phyloP scores from a whole-genome alignment of 2,113 vertebrate species.

The human region GRCh38 chr15:33947001-33947500 shows the following conservation, averaged over 20 bases:
- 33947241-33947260: rapidly evolving
- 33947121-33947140: background rate
- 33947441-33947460: background rate
- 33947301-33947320: background rate
- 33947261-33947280: background rate
- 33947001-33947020: background rate
- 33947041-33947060: background rate
- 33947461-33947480: background rate
- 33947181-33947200: background rate
- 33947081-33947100: background rate
- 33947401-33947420: background rate
- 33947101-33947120: background rate
- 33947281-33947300: background rate
- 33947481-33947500: background rate
- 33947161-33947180: background rate
- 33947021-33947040: background rate
- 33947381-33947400: background rate
- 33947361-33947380: background rate
- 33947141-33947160: background rate
- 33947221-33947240: background rate
- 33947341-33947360: background rate
- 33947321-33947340: background rate
- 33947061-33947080: background rate
- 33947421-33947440: background rate
- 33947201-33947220: background rate